Evolutionary conservation across 2,113 vertebrate species (phyloP).

Genomic region (Acanthochromis polyacanthus): DNA sequence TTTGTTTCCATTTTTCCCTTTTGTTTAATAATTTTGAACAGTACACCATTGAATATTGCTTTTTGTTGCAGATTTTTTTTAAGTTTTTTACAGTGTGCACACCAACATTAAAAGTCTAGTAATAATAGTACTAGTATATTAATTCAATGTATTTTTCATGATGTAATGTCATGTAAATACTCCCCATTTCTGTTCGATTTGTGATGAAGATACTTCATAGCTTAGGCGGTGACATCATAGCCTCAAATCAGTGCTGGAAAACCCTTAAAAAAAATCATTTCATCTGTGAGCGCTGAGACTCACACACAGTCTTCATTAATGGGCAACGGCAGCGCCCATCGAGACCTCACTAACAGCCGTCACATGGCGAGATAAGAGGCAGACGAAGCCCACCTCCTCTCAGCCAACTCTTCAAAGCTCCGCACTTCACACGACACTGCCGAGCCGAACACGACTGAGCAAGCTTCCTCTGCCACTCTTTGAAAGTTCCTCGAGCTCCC

Average conservation of each 20-base stretch:
- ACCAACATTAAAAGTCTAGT: too few relatives aligned
- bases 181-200: background rate
- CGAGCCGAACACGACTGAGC: constrained; percentile 55
- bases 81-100: too few relatives aligned
- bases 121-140: too few relatives aligned
- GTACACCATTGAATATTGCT: too few relatives aligned
- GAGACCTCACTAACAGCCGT: constrained; percentile 77
- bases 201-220: background rate
- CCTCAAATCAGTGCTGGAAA: constrained; percentile 27
- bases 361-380: constrained; percentile 72
- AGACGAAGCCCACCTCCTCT: constrained; percentile 63
- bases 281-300: constrained; percentile 32
- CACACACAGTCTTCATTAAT: constrained; percentile 67
- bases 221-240: constrained; percentile 29
- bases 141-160: too few relatives aligned
- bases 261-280: constrained; percentile 9
- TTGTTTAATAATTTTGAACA: too few relatives aligned
- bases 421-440: constrained; percentile 75
- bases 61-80: too few relatives aligned
- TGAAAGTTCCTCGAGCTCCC: constrained; percentile 74
- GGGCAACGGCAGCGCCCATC: constrained; percentile 52
- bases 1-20: too few relatives aligned
- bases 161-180: too few relatives aligned
- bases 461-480: constrained; percentile 73
- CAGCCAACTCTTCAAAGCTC: constrained; percentile 71